Conservation (phyloP, 2,797 vertebrate species). For the Vultur gryphus region DNA sequence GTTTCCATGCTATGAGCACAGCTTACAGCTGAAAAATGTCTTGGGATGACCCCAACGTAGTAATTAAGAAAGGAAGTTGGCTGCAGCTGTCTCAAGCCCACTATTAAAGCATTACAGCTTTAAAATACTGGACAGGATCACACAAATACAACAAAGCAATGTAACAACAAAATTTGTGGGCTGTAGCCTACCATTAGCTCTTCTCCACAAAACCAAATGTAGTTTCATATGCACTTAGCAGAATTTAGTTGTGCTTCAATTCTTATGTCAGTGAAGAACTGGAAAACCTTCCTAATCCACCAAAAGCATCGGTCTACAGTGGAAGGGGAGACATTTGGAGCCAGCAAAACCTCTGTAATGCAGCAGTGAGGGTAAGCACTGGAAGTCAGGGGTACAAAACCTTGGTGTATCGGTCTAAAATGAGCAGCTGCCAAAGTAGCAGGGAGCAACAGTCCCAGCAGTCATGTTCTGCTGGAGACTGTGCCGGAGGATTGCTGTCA, state of each 20-base stretch:
- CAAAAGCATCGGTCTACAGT: neutral
- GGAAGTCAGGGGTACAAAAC: neutral
- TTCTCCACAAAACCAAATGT: neutral
- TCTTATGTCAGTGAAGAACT: neutral
- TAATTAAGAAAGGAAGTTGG: neutral
- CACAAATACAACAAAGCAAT: neutral
- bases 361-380: neutral
- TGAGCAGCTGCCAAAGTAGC: neutral
- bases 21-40: neutral
- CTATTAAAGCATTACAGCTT: neutral
- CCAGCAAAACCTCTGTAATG: neutral
- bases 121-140: neutral
- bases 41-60: neutral
- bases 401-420: neutral
- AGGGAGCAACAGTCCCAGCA: neutral
- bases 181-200: neutral
- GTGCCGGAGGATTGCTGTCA: accelerated
- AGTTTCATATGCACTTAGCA: neutral
- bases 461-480: neutral
- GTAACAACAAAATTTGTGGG: neutral
- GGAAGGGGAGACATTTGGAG: neutral
- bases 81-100: neutral
- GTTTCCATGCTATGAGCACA: neutral
- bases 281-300: neutral
- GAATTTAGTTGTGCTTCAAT: neutral